Base-by-base conservation (phyloP, 2,888 invertebrate genomes). In the Pachymerium ferrugineum region DNA sequence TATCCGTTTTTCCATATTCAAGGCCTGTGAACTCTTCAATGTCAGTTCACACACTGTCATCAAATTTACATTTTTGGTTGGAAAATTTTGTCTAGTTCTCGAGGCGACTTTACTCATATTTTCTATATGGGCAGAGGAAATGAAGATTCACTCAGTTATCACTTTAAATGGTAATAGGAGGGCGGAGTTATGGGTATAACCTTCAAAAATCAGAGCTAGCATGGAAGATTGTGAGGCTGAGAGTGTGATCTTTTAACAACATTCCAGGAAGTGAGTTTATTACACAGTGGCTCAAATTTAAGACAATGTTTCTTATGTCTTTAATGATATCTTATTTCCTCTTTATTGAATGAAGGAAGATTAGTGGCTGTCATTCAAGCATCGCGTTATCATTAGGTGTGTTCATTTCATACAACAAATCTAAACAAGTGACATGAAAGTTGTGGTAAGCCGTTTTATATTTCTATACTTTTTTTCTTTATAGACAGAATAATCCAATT, bases 151-250 rank as follows among this genome's bases (percentile, higher is more conserved):
- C 62, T 62, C 8, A 28, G 25, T 14, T 1, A 62, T 62, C 62
- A 25, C 62, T 62, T n/a, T 62, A 62, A 62, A 62, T 62, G 62
- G 62, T 28, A n/a, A n/a, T n/a, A 62, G 10, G 12, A n/a, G 28
- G 62, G 62, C 62, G 62, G 62, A 62, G 62, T 62, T 62, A 28
- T 62, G 62, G n/a, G 28, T 25, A 28, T 62, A 62, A 62, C 62
- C 62, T 62, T 62, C 62, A 62, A 22, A 62, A 62, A 62, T 28
- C 28, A 28, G 4, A 62, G 62, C 25, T 28, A 62, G 62, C 62
- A 62, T 62, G 28, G 4, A 62, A 62, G 62, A 62, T 62, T 62
- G 28, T 62, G 62, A 62, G 28, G 62, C 62, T 62, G 62, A 25
- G 62, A 25, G 22, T 62, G 12, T 28, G n/a, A 25, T 28, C 8